Percentiles rank a stretch among this genome's conserved stretches.
phyloP scores from a whole-genome alignment of 1,140 invertebrate species.

The Hermetia illucens region DNA sequence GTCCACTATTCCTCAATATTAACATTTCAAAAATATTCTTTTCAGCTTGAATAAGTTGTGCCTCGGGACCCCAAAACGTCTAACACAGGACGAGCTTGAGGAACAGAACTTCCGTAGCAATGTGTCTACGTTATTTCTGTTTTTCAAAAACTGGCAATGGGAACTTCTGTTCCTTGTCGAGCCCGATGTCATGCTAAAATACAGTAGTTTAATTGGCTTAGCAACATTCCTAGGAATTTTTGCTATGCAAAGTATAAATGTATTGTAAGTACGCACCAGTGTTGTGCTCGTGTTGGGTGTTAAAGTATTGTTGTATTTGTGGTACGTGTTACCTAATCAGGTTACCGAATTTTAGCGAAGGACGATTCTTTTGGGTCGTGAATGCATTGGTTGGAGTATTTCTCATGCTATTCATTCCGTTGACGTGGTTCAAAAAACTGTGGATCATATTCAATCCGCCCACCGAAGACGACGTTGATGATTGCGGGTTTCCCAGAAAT shows the following conservation, averaged over 20 bases:
- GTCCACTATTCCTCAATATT: too few relatives aligned
- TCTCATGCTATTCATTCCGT: slow-evolving; percentile 22
- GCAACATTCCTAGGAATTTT: slow-evolving; percentile 18
- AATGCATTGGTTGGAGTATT: slow-evolving; percentile 15
- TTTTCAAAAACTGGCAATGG: slow-evolving; percentile 25
- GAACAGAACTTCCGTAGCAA: slow-evolving; percentile 25
- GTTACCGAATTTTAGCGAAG: background rate
- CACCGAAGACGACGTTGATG: slow-evolving; percentile 9
- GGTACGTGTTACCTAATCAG: background rate
- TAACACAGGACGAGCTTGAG: slow-evolving; percentile 25
- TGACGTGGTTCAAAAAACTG: slow-evolving; percentile 30
- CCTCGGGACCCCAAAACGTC: slow-evolving; percentile 17
- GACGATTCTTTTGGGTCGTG: slow-evolving; percentile 8
- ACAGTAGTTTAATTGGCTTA: slow-evolving; percentile 16
- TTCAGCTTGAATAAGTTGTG: slow-evolving; percentile 15
- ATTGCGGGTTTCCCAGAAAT: slow-evolving; percentile 19
- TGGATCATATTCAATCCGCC: slow-evolving; percentile 26
- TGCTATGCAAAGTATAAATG: slow-evolving; percentile 16
- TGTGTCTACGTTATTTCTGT: slow-evolving; percentile 23
- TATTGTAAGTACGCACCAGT: slow-evolving; percentile 7
- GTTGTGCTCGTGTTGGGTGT: background rate
- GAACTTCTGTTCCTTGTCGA: slow-evolving; percentile 22
- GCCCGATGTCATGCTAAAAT: slow-evolving; percentile 28
- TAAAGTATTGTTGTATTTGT: background rate
- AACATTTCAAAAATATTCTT: too few relatives aligned